A percentile compares a stretch with the other conserved stretches of the same genome.
Evolutionary conservation across 2,888 invertebrate species (phyloP).

Genomic region (Pollenia griseotomentosa): DNA sequence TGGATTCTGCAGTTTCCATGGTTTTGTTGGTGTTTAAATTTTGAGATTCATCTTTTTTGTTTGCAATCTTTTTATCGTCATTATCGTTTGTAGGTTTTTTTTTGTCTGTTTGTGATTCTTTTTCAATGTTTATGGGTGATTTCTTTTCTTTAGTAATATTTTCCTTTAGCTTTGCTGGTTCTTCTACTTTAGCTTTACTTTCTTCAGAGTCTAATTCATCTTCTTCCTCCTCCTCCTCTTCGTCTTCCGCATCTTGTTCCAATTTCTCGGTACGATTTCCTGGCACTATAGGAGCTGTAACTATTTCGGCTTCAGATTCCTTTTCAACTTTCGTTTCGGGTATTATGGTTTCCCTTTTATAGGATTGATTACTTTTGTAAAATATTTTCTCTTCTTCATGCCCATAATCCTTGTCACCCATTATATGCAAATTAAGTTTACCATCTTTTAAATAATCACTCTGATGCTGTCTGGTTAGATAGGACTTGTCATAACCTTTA

Average conservation of each 20-base stretch:
- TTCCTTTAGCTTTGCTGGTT: background rate
- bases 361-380: constrained; percentile 50
- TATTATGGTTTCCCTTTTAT: constrained; percentile 60
- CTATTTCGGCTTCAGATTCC: constrained; percentile 8
- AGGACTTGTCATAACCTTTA: constrained; percentile 78
- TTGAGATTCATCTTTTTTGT: background rate
- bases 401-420: constrained; percentile 5
- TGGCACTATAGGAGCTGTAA: background rate
- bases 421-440: constrained; percentile 69
- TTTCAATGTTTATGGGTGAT: background rate
- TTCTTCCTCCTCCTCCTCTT: constrained; percentile 7
- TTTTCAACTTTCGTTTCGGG: background rate
- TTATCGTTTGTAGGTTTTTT: background rate
- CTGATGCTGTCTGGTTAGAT: constrained; percentile 76
- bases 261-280: background rate
- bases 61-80: background rate
- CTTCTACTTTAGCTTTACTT: background rate
- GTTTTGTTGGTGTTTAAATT: background rate
- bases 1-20: constrained; percentile 49
- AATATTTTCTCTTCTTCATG: constrained; percentile 20
- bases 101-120: background rate
- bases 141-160: background rate
- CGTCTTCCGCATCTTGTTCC: background rate
- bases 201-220: background rate
- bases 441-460: constrained; percentile 73